These are phyloP conservation scores for Tetrax tetrax DNA, from an alignment of 2,113 vertebrate genomes.

Conservation along the genomic window DNA sequence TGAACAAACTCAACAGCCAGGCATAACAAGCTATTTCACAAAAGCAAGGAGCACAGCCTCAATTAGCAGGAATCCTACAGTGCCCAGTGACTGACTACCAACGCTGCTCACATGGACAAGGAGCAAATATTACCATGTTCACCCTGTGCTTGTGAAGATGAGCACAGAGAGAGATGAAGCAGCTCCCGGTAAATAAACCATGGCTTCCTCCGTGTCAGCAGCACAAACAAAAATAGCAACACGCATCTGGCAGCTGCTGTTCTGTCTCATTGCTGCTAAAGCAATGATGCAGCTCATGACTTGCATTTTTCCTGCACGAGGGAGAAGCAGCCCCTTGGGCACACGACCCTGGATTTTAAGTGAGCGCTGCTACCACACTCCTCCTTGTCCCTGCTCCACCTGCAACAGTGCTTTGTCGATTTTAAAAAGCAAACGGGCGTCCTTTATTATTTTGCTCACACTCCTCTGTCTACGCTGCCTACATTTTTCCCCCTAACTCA, in stretches of 20 bases:
- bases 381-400: not conserved
- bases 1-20: not conserved
- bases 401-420: not conserved
- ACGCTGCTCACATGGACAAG: accelerated
- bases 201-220: constrained; percentile 39
- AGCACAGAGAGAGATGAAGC: not conserved
- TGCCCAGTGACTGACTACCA: accelerated
- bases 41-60: not conserved
- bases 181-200: not conserved
- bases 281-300: not conserved
- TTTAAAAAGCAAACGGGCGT: not conserved
- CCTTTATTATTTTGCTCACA: not conserved
- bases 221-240: constrained; percentile 35
- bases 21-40: not conserved
- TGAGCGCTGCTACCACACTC: not conserved
- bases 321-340: not conserved
- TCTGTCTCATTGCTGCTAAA: not conserved
- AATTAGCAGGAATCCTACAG: not conserved
- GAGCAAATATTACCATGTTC: not conserved
- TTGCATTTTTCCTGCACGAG: not conserved
- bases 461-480: not conserved
- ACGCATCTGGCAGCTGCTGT: not conserved
- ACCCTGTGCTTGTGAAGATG: not conserved
- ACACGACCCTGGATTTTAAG: not conserved
- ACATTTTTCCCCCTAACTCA: not conserved